phyloP scores from a whole-genome alignment of 2,888 invertebrate genomes.

The Leptinotarsa tumamoca region DNA sequence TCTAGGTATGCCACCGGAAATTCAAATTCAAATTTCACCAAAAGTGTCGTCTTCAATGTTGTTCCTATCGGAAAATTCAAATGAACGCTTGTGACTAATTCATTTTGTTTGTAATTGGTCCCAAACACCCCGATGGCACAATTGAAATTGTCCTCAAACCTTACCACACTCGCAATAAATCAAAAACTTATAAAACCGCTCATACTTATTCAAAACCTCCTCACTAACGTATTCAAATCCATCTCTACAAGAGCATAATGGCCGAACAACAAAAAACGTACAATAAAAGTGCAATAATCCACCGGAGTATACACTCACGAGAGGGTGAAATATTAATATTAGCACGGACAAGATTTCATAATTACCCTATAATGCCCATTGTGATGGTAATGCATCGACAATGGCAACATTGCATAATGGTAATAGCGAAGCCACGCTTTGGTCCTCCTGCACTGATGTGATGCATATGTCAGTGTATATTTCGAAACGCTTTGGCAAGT shows the following conservation, averaged over 20 bases:
- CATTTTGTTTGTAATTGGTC: background rate
- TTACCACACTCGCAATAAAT: conserved; percentile 39
- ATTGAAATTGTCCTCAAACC: conserved; percentile 20
- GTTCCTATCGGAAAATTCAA: too few relatives aligned
- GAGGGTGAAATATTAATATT: conserved; percentile 58
- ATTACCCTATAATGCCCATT: conserved; percentile 64
- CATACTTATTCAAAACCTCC: conserved; percentile 38
- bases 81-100: background rate
- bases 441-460: conserved; percentile 44
- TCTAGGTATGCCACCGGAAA: too few relatives aligned
- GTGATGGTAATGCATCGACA: conserved; percentile 60
- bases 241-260: conserved; percentile 43
- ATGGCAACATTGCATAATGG: conserved; percentile 39
- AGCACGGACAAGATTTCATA: conserved; percentile 62
- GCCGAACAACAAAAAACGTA: conserved; percentile 42
- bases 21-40: too few relatives aligned
- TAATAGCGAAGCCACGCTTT: conserved; percentile 44
- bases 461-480: conserved; percentile 45
- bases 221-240: conserved; percentile 44
- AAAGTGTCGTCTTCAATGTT: too few relatives aligned
- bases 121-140: conserved; percentile 1
- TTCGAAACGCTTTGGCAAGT: conserved; percentile 40
- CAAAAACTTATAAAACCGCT: conserved; percentile 37
- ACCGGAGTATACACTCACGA: conserved; percentile 48
- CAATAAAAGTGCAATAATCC: conserved; percentile 60